Evolutionary conservation across 2,888 invertebrate species (phyloP).

Genomic region (Psylliodes chrysocephalus): DNA sequence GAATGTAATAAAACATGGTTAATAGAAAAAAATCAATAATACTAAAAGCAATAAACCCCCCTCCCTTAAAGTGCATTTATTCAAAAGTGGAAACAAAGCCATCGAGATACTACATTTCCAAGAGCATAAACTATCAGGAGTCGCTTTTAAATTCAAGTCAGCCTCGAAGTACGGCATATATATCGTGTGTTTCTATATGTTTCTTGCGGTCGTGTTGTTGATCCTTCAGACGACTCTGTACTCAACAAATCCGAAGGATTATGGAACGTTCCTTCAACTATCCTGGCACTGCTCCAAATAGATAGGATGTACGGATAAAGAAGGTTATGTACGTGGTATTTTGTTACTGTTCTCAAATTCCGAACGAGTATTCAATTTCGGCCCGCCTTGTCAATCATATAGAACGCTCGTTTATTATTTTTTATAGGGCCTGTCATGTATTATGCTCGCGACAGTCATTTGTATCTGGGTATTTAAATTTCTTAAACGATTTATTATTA

Average conservation of each 20-base stretch:
- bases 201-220: constrained; percentile 54
- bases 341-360: constrained; percentile 43
- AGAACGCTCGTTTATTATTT: constrained; percentile 13
- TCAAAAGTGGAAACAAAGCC: constrained; percentile 11
- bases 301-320: constrained; percentile 56
- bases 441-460: not conserved
- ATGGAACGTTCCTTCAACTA: constrained; percentile 53
- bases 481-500: too few relatives aligned
- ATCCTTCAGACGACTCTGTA: constrained; percentile 52
- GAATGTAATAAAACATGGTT: too few relatives aligned
- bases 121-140: constrained; percentile 42
- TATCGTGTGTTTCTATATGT: constrained; percentile 50
- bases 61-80: too few relatives aligned
- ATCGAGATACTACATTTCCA: constrained; percentile 12
- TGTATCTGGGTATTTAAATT: too few relatives aligned
- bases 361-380: constrained; percentile 39
- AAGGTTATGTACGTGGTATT: constrained; percentile 54
- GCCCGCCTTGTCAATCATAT: constrained; percentile 34
- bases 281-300: constrained; percentile 55
- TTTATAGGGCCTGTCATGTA: not conserved
- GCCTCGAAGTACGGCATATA: constrained; percentile 52
- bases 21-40: too few relatives aligned
- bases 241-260: constrained; percentile 55
- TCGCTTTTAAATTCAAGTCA: constrained; percentile 48
- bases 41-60: too few relatives aligned